Evolutionary conservation across 2,888 invertebrate species (phyloP).

Genomic region (Drosophila paracracens): DNA sequence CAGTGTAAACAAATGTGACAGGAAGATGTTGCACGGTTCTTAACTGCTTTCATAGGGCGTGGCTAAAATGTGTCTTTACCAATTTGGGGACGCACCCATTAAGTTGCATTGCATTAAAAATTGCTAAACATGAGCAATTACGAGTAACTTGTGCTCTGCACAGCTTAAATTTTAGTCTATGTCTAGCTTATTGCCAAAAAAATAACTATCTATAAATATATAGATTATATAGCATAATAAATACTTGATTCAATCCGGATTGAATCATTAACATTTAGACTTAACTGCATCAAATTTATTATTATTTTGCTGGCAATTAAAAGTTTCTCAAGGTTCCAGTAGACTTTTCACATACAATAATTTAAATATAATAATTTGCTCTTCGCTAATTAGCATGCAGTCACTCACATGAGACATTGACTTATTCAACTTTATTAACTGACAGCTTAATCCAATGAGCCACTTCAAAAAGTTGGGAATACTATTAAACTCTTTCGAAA

Average conservation of each 20-base stretch:
- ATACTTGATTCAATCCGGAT: not conserved
- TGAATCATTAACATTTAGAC: not conserved
- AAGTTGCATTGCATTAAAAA: conserved; percentile 9
- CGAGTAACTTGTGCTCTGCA: not conserved
- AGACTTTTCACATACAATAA: not conserved
- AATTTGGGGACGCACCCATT: conserved; percentile 24
- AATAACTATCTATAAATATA: not conserved
- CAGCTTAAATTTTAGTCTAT: not conserved
- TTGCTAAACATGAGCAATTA: conserved; percentile 6
- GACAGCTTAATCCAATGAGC: conserved; percentile 31
- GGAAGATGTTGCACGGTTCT: conserved; percentile 43
- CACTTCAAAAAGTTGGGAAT: conserved; percentile 32
- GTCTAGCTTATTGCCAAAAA: not conserved
- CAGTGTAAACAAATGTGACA: conserved; percentile 52
- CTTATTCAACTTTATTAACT: conserved; percentile 23
- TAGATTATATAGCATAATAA: too few relatives aligned
- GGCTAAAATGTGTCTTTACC: conserved; percentile 14
- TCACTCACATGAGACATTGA: conserved; percentile 10
- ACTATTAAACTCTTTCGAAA: conserved; percentile 26
- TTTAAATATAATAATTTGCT: not conserved
- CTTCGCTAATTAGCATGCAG: not conserved
- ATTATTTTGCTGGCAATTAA: not conserved
- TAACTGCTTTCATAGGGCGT: conserved; percentile 50
- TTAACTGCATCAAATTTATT: not conserved
- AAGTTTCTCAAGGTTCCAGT: not conserved